Conservation (phyloP, 2,797 vertebrate genomes). For the Dromococcyx pavoninus region DNA sequence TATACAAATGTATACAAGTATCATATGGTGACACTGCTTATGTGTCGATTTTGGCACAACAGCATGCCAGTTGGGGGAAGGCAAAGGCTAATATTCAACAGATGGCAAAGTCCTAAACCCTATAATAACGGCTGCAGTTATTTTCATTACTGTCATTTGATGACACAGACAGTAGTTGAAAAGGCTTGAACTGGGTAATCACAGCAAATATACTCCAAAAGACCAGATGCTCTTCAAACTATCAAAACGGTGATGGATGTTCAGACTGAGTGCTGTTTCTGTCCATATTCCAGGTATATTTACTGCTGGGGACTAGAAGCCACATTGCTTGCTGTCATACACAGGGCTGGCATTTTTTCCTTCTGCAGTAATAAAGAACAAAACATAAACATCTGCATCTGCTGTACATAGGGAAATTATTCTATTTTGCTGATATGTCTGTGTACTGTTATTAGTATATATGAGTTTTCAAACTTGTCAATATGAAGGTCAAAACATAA, state of each 20-base stretch:
- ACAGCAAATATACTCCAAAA: constrained; percentile 68
- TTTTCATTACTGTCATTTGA: constrained; percentile 74
- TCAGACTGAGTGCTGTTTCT: constrained; percentile 65
- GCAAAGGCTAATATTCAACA: constrained; percentile 79
- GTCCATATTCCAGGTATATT: constrained; percentile 64
- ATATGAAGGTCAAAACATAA: constrained; percentile 51
- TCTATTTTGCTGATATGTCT: constrained; percentile 7
- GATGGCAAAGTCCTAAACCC: constrained; percentile 74
- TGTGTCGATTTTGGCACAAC: constrained; percentile 42
- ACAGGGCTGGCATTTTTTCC: constrained; percentile 16
- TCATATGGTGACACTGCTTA: background rate
- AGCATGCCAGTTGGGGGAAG: constrained; percentile 63
- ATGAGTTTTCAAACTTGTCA: constrained; percentile 58
- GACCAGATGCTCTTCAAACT: constrained; percentile 71
- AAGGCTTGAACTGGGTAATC: constrained; percentile 73
- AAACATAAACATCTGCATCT: constrained; percentile 50
- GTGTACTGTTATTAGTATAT: constrained; percentile 8
- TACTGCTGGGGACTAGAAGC: constrained; percentile 53
- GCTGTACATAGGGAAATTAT: constrained; percentile 34
- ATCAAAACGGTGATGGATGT: constrained; percentile 61
- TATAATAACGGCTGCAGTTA: constrained; percentile 72
- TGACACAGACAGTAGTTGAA: constrained; percentile 63
- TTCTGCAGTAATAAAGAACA: constrained; percentile 46
- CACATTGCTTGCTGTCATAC: constrained; percentile 33
- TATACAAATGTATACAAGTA: background rate